Evolutionary conservation across 1,140 invertebrate genomes (phyloP).

Genomic region (Drosophila pectinifera): DNA sequence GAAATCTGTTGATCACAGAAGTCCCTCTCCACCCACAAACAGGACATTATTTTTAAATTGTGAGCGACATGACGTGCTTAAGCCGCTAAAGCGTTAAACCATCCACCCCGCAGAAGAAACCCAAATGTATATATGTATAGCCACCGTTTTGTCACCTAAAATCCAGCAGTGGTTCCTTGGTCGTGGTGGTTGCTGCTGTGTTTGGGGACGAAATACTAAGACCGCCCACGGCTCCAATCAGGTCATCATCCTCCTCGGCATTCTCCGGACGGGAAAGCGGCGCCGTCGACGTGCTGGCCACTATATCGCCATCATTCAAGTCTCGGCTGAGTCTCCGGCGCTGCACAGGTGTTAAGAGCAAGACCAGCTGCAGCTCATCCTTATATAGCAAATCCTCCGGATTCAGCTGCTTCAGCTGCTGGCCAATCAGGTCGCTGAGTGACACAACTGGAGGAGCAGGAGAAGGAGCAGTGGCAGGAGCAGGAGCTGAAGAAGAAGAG

Average conservation of each 20-base stretch:
- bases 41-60: not conserved
- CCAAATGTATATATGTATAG: not conserved
- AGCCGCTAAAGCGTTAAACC: not conserved
- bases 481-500: slow-evolving; percentile 10
- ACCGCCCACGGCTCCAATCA: slow-evolving; percentile 62
- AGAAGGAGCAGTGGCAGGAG: slow-evolving; percentile 8
- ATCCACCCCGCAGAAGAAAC: not conserved
- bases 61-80: not conserved
- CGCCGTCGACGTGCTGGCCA: slow-evolving; percentile 40
- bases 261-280: slow-evolving; percentile 55
- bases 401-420: slow-evolving; percentile 62
- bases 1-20: too few relatives aligned
- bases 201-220: slow-evolving; percentile 45
- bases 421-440: slow-evolving; percentile 60
- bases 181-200: slow-evolving; percentile 7
- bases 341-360: slow-evolving; percentile 52
- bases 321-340: slow-evolving; percentile 35
- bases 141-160: slow-evolving; percentile 41
- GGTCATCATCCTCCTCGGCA: slow-evolving; percentile 56
- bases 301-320: slow-evolving; percentile 30
- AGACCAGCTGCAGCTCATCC: slow-evolving; percentile 64
- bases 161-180: slow-evolving; percentile 58
- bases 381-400: slow-evolving; percentile 53
- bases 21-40: too few relatives aligned
- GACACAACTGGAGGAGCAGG: slow-evolving; percentile 23